Base-by-base conservation (phyloP, 2,797 vertebrate genomes). In the Psittacula derbiana region DNA sequence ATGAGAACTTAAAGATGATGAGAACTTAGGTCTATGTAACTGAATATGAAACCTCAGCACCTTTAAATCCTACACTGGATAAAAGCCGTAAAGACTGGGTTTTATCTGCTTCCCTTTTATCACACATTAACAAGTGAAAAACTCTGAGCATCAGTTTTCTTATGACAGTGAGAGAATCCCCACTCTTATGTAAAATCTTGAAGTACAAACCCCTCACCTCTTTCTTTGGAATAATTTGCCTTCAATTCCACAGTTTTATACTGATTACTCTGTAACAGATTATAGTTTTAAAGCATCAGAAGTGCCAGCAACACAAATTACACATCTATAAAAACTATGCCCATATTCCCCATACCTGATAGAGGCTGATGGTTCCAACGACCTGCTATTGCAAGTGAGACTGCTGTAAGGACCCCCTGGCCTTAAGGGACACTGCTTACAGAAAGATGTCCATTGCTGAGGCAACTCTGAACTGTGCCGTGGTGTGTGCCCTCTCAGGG, bases 1-100 rank as follows among this genome's bases (percentile, higher is more conserved):
- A 94, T 76, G 66, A n/a, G 43, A 96, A 94, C 62, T 88, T 88
- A 84, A 90, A 88, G 73, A 66, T 65, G 58, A 0, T 47, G 58
- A 83, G 31, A 88, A 84, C 17, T 79, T 55, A 21, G 19, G 19
- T 80, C 21, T 57, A 31, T 10, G 41, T 55, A 90, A 74, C 38
- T 44, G n/a, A 85, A 67, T 0, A 4, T 27, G 49, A 80, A 86
- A 75, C 13, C 43, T 90, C 44, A 69, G 23, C 43, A 50, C n/a
- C 41, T 76, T 49, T 31, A 50, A 84, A 80, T 67, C 18, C 69
- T 80, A 21, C 17, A 25, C 21, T n/a, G 57, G 11, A 36, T 72
- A 90, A 89, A 72, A 52, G 57, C 72, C 25, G 18, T 38, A 5
- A 73, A 58, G 33, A n/a, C 19, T 18, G 49, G 14, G 23, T 64